Evolutionary conservation across 2,113 vertebrate species (phyloP).

Genomic region (Arvicanthis niloticus): DNA sequence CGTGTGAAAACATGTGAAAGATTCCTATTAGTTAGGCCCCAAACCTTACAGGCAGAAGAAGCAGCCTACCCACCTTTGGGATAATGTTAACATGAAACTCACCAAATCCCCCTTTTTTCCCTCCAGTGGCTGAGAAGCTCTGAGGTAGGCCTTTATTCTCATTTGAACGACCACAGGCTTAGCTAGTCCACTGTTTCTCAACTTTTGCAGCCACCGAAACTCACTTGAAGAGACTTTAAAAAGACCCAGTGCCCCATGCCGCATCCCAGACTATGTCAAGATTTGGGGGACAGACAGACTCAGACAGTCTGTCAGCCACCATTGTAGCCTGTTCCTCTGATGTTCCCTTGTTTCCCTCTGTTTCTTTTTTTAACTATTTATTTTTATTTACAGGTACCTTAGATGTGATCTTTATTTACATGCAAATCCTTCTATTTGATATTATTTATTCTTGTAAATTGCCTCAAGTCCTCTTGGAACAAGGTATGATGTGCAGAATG

Average conservation of each 20-base stretch:
- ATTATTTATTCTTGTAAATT: background rate
- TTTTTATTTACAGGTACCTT: conserved; percentile 21
- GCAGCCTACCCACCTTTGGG: background rate
- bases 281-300: background rate
- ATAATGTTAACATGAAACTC: background rate
- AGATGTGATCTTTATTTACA: background rate
- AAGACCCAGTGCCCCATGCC: background rate
- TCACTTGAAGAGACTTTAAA: background rate
- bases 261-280: background rate
- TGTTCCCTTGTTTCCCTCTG: background rate
- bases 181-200: background rate
- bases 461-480: conserved; percentile 12
- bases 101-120: background rate
- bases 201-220: background rate
- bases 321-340: background rate
- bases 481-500: background rate
- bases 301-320: background rate
- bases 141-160: background rate
- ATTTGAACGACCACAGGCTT: background rate
- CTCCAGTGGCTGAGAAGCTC: background rate
- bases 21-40: background rate
- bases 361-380: background rate
- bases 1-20: background rate
- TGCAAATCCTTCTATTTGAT: background rate
- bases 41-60: background rate